phyloP scores from a whole-genome alignment of 2,113 vertebrate genomes.

The Machaerirhynchus nigripectus region DNA sequence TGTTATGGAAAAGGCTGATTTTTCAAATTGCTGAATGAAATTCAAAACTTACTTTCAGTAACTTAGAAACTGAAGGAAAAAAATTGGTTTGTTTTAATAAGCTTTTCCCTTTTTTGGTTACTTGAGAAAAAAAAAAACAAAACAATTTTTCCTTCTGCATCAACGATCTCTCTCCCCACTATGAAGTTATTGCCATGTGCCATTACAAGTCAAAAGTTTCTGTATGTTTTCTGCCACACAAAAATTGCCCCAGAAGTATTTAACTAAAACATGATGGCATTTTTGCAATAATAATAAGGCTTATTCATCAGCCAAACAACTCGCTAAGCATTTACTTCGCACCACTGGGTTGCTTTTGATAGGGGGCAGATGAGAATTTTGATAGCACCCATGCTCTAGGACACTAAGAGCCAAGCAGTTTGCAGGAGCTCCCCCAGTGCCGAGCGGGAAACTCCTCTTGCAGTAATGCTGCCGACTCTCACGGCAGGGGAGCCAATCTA shows the following conservation, averaged over 20 bases:
- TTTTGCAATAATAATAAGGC: not conserved
- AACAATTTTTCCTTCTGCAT: not conserved
- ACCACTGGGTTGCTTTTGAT: not conserved
- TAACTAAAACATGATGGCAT: not conserved
- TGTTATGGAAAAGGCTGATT: not conserved
- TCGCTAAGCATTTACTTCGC: not conserved
- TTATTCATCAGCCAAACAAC: not conserved
- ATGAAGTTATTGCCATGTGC: not conserved
- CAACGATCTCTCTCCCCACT: not conserved
- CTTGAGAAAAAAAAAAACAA: not conserved
- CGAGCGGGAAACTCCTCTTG: constrained; percentile 45
- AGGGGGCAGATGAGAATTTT: constrained; percentile 28
- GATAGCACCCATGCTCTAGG: constrained; percentile 25
- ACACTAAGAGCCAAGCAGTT: not conserved
- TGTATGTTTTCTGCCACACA: not conserved
- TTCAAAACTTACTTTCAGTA: constrained; percentile 12
- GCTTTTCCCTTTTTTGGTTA: not conserved
- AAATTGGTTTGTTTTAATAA: not conserved
- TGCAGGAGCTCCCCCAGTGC: not conserved
- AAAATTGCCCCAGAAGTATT: not conserved
- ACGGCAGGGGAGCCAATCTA: constrained; percentile 61
- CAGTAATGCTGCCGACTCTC: constrained; percentile 48
- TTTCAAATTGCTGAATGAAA: constrained; percentile 9
- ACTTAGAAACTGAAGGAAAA: not conserved
- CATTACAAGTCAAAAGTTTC: not conserved